Evolutionary conservation across 2,797 vertebrate genomes (phyloP).

Genomic region (Alcedo atthis): DNA sequence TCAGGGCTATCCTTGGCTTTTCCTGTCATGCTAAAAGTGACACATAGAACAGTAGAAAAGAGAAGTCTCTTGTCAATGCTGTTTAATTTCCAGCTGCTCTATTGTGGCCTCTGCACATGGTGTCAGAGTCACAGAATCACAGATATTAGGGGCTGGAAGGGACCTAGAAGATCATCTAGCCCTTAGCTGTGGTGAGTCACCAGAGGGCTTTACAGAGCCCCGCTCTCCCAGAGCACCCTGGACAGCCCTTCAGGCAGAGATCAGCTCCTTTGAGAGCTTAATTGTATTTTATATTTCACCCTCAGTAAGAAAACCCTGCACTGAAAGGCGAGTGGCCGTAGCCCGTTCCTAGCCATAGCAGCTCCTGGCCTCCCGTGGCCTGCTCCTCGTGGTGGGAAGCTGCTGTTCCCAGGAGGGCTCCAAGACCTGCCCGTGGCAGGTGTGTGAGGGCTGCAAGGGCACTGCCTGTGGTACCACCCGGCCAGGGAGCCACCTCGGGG

Average conservation of each 20-base stretch:
- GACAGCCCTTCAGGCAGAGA: neutral
- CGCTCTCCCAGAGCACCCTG: accelerated
- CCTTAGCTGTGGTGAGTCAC: neutral
- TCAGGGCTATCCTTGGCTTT: neutral
- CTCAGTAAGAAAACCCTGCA: neutral
- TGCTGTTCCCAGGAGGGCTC: neutral
- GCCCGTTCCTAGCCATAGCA: accelerated
- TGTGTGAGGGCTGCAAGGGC: accelerated
- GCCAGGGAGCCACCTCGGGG: accelerated
- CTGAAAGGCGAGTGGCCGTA: accelerated
- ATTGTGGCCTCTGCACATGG: neutral
- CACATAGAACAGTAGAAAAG: accelerated
- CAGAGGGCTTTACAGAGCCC: neutral
- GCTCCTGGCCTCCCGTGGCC: neutral
- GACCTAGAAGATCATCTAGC: no score
- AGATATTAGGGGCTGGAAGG: no score
- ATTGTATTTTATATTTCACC: accelerated
- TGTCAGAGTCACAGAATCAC: no score
- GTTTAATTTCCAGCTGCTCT: neutral
- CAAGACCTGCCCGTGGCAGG: neutral
- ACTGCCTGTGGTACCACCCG: neutral
- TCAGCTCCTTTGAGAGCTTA: neutral
- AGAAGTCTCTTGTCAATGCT: neutral
- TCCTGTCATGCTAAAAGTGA: neutral
- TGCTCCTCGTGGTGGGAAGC: neutral